Evolutionary conservation across 2,888 invertebrate genomes (phyloP).

Genomic region (Microctonus brassicae): DNA sequence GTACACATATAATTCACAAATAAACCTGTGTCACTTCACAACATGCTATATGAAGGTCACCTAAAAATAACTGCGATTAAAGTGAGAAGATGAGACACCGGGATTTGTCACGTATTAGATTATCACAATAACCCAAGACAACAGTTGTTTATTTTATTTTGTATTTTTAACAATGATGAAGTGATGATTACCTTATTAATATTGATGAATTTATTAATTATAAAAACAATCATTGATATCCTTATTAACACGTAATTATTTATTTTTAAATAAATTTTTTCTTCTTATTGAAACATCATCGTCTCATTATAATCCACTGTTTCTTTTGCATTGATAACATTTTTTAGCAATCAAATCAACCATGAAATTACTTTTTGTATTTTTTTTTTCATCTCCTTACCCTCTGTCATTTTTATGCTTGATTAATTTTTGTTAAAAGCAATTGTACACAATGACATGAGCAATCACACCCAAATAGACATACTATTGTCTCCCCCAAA

Average conservation of each 20-base stretch:
- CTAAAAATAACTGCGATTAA: neutral
- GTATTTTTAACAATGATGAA: no score
- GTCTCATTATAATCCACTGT: neutral
- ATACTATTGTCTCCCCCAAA: neutral
- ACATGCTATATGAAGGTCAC: constrained; percentile 19
- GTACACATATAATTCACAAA: constrained; percentile 10
- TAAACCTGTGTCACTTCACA: constrained; percentile 4
- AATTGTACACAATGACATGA: neutral
- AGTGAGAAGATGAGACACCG: neutral
- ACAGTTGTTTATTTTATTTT: neutral
- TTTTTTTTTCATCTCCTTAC: neutral
- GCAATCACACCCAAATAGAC: neutral
- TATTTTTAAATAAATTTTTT: no score
- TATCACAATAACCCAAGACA: neutral
- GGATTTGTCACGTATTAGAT: neutral
- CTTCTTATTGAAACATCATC: no score
- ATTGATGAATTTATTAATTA: no score
- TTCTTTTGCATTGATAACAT: neutral
- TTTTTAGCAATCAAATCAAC: neutral
- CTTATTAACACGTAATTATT: no score
- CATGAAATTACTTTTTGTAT: neutral
- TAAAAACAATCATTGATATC: no score
- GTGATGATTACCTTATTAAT: no score
- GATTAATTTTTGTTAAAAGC: neutral
- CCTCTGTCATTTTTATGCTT: neutral